Base-by-base conservation (phyloP, 2,797 vertebrate species). In the Hippopotamyrus pictus region DNA sequence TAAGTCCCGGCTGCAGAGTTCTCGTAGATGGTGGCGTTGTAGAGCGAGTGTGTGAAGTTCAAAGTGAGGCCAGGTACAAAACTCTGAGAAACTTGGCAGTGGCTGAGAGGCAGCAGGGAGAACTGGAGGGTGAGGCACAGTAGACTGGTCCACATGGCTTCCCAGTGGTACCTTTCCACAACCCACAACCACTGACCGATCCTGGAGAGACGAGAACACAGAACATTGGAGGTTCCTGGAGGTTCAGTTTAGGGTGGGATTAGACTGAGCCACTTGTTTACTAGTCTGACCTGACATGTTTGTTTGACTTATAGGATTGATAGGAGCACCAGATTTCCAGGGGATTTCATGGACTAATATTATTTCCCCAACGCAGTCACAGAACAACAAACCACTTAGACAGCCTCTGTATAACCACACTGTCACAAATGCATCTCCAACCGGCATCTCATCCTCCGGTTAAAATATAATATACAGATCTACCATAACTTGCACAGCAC, bases 1-100 rank as follows among this genome's bases (percentile, higher is more conserved):
- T 98, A 99, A 53, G 97, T 98, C 93, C 97, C 97, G 57, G 97
- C 96, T 17, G 98, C 97, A 22, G 98, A 97, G 94, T 99, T 99
- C 92, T 99, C 99, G 1, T 97, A 97, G 89, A 99, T 95, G 17
- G 97, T 97, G 89, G 97, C 96, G 89, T 98, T 97, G 94, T 99
- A 99, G 54, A 96, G 93, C 7, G 93, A 91, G 89, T 96, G 96
- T 0, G 97, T 99, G 94, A 99, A 99, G 91, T 95, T 95, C 89
- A 97, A 93, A 62, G 79, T 90, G 86, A 92, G 93, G 92, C 91
- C 92, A 53, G 90, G 87, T 89, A 92, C 91, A 1, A 88, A 90
- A 90, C 93, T 92, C 86, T 93, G 90, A 88, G 92, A 59, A 59
- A 93, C 93, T 88, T 96, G 95, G 88, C 93, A 92, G 90, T 86